Conservation (phyloP, 2,113 vertebrate genomes). For the Paraplagusia blochii region DNA sequence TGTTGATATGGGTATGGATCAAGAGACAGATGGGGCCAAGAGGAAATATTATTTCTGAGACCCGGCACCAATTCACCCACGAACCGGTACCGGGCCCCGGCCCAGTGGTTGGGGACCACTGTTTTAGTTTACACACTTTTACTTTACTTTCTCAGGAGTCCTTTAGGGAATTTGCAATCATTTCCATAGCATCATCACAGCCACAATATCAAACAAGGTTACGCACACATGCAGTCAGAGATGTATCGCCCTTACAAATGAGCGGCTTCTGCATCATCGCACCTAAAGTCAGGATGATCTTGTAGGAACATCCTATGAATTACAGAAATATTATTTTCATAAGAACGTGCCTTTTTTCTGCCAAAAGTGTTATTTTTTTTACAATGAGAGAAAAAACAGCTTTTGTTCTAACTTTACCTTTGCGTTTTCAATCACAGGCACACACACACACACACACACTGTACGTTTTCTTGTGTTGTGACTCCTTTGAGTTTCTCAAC, state of each 20-base stretch:
- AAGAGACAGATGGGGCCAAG: too few species aligned
- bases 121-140: too few species aligned
- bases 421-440: slow-evolving; percentile 24
- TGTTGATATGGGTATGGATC: too few species aligned
- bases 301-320: slow-evolving; percentile 3
- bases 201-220: slow-evolving; percentile 79
- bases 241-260: slow-evolving; percentile 21
- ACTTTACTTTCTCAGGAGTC: slow-evolving; percentile 61
- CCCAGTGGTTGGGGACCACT: too few species aligned
- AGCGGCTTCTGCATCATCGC: slow-evolving; percentile 31
- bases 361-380: too few species aligned
- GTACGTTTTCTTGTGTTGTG: slow-evolving; percentile 39
- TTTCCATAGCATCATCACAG: slow-evolving; percentile 77
- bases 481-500: slow-evolving; percentile 65
- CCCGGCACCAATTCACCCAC: too few species aligned
- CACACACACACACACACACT: too few species aligned
- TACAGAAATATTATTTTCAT: too few species aligned
- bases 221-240: slow-evolving; percentile 41
- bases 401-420: not conserved
- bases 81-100: too few species aligned
- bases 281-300: slow-evolving; percentile 29
- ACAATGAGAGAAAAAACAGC: too few species aligned
- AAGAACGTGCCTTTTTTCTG: too few species aligned
- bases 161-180: slow-evolving; percentile 80
- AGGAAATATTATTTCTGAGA: too few species aligned